Evolutionary conservation across 2,797 vertebrate genomes (phyloP).

Genomic region (Pempheris klunzingeri): DNA sequence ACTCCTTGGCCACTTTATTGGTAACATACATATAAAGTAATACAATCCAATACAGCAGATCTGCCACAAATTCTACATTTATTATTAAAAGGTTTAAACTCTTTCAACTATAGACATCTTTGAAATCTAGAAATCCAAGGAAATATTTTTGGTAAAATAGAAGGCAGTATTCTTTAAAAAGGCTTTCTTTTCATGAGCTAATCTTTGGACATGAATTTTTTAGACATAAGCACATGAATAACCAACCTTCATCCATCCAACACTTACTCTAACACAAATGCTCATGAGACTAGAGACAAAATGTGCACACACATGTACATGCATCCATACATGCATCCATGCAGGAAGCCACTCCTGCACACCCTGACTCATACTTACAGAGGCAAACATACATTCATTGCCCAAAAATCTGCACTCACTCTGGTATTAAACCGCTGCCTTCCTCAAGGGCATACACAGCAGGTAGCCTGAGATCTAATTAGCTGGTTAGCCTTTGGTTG

Average conservation of each 20-base stretch:
- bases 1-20: neutral
- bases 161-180: neutral
- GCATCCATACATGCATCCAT: neutral
- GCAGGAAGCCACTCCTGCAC: neutral
- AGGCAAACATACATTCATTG: conserved; percentile 20
- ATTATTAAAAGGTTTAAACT: no score
- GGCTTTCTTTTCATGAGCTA: neutral
- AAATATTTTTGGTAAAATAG: no score
- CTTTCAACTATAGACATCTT: no score
- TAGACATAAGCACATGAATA: neutral
- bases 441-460: conserved; percentile 68
- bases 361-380: neutral
- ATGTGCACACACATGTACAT: neutral
- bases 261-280: no score
- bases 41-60: neutral
- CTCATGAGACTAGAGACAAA: no score
- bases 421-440: conserved; percentile 45
- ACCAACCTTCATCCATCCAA: neutral
- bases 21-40: neutral
- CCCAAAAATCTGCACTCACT: conserved; percentile 35
- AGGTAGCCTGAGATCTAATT: conserved; percentile 71
- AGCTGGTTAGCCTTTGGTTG: conserved; percentile 69
- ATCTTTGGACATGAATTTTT: neutral
- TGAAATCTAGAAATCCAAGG: no score
- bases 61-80: neutral